phyloP scores from a whole-genome alignment of 2,113 vertebrate species.

The Ramphastos sulfuratus region DNA sequence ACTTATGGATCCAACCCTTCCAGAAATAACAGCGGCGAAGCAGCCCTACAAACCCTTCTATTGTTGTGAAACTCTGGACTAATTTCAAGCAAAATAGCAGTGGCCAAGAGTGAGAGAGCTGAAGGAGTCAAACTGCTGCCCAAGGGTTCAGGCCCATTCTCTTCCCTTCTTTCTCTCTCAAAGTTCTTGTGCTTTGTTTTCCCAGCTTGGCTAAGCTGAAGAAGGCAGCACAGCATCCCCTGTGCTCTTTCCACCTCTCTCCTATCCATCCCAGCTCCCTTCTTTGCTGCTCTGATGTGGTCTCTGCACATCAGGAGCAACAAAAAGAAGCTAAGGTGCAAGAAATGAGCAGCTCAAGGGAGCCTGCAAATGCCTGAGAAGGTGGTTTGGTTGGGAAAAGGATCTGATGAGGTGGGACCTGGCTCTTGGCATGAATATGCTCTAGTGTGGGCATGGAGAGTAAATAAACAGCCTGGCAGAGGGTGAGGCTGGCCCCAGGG shows the following conservation, averaged over 20 bases:
- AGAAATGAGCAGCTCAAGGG: neutral
- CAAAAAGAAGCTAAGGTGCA: neutral
- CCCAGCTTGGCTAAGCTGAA: neutral
- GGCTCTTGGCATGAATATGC: neutral
- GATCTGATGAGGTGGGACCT: neutral
- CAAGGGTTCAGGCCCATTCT: neutral
- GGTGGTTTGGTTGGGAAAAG: neutral
- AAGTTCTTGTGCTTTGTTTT: neutral
- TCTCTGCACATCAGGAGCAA: neutral
- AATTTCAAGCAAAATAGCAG: neutral
- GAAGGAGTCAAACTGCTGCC: neutral
- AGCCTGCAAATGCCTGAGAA: neutral
- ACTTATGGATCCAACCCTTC: neutral
- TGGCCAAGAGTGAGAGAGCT: neutral
- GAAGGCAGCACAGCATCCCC: neutral
- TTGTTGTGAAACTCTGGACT: neutral
- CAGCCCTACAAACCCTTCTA: neutral
- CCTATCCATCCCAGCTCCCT: neutral
- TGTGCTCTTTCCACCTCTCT: neutral
- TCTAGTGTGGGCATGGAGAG: neutral
- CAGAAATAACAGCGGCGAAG: neutral
- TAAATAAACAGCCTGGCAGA: neutral
- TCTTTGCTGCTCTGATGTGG: rapidly evolving
- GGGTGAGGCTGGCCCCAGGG: neutral
- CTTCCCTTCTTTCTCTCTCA: neutral